phyloP scores from a whole-genome alignment of 2,888 invertebrate species.

The Acrobasis suavella region DNA sequence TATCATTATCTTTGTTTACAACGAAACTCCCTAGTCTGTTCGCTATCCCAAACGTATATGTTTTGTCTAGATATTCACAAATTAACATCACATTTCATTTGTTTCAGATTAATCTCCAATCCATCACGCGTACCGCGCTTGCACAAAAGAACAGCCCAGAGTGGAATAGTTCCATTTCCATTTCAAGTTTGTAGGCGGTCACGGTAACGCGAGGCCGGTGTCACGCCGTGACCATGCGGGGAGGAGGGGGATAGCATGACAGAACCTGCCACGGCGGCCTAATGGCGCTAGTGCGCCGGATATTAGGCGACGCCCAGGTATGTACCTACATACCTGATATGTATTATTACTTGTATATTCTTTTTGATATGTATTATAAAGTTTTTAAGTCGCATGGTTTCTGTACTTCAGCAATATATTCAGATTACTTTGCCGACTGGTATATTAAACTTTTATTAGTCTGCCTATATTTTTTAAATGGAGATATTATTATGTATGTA shows the following conservation, averaged over 20 bases:
- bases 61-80: not conserved
- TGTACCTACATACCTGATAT: constrained; percentile 36
- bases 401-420: no score
- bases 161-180: constrained; percentile 58
- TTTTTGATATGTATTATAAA: no score
- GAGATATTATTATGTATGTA: no score
- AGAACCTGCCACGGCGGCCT: constrained; percentile 85
- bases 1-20: no score
- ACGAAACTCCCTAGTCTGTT: no score
- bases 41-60: no score
- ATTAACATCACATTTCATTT: constrained; percentile 40
- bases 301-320: constrained; percentile 93
- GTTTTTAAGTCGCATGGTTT: no score
- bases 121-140: not conserved
- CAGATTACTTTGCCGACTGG: no score
- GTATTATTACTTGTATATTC: no score
- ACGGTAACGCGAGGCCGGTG: constrained; percentile 50
- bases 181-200: constrained; percentile 49
- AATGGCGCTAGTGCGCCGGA: constrained; percentile 93
- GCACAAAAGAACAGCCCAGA: constrained; percentile 32
- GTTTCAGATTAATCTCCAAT: constrained; percentile 53
- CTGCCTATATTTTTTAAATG: no score
- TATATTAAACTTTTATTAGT: no score
- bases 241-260: constrained; percentile 79
- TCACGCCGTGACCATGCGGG: constrained; percentile 55